Evolutionary conservation across 2,113 vertebrate species (phyloP).

Genomic region (Eulacestoma nigropectus): DNA sequence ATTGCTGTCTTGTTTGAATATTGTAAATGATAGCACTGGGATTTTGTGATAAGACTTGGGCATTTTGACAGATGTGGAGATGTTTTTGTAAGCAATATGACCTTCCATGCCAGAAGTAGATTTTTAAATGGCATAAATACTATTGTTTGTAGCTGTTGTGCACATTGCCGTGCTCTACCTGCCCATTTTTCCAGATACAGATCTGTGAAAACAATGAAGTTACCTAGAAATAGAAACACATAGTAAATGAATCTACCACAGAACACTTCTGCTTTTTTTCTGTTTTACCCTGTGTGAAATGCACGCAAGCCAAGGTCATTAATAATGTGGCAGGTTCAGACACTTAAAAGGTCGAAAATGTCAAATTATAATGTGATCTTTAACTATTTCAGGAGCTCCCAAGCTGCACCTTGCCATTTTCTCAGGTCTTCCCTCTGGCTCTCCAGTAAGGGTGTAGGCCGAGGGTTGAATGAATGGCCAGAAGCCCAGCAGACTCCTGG

Average conservation of each 20-base stretch:
- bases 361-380: not conserved
- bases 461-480: not conserved
- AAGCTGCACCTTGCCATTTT: not conserved
- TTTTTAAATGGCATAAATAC: not conserved
- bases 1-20: not conserved
- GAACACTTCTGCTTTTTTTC: not conserved
- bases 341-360: not conserved
- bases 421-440: not conserved
- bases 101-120: not conserved
- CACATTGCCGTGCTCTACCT: not conserved
- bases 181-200: conserved; percentile 13
- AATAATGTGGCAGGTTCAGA: not conserved
- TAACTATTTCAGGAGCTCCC: not conserved
- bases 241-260: not conserved
- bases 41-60: not conserved
- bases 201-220: not conserved
- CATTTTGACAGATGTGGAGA: not conserved
- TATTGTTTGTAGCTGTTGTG: not conserved
- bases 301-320: not conserved
- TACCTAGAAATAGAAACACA: conserved; percentile 12
- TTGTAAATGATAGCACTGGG: not conserved
- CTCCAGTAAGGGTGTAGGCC: not conserved
- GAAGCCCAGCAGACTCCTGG: not conserved
- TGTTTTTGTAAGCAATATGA: not conserved
- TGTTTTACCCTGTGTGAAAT: not conserved